Evolutionary conservation across 2,113 vertebrate genomes (phyloP).

Genomic region (Paramisgurnus dabryanus): DNA sequence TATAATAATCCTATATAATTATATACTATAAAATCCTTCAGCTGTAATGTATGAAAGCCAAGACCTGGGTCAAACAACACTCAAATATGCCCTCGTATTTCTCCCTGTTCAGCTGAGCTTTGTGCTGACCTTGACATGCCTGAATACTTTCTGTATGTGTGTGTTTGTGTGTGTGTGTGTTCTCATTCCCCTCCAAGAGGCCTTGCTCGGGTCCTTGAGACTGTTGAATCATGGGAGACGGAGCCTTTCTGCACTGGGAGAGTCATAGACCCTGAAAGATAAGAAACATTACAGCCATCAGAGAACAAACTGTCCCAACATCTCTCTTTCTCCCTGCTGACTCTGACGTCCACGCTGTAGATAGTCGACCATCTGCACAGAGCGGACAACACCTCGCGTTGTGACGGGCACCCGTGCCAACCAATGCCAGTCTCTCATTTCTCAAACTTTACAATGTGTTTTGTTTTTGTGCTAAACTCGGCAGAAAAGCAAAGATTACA

Average conservation of each 20-base stretch:
- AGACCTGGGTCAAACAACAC: neutral
- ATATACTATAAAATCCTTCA: neutral
- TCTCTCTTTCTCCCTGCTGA: slow-evolving; percentile 53
- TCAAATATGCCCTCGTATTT: slow-evolving; percentile 32
- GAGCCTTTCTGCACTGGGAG: slow-evolving; percentile 68
- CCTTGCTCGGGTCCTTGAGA: slow-evolving; percentile 87
- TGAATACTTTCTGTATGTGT: slow-evolving; percentile 47
- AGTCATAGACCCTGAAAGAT: slow-evolving; percentile 75
- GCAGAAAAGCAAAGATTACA: slow-evolving; percentile 44
- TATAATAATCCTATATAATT: too few species aligned
- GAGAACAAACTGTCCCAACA: slow-evolving; percentile 75
- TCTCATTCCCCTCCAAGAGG: slow-evolving; percentile 70
- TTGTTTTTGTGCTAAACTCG: slow-evolving; percentile 22
- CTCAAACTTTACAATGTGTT: neutral
- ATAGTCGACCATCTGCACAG: slow-evolving; percentile 64
- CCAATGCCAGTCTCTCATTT: slow-evolving; percentile 51
- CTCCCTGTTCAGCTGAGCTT: neutral
- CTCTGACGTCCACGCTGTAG: slow-evolving; percentile 70
- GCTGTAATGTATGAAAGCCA: neutral
- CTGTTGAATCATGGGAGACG: slow-evolving; percentile 63
- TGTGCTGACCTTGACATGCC: slow-evolving; percentile 68
- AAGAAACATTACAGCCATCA: slow-evolving; percentile 71
- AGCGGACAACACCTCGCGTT: slow-evolving; percentile 38
- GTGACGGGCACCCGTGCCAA: slow-evolving; percentile 35
- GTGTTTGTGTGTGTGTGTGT: slow-evolving; percentile 65